These are phyloP conservation scores for Piezodorus guildinii DNA, from an alignment of 1,140 invertebrate genomes.

Conservation along the genomic window DNA sequence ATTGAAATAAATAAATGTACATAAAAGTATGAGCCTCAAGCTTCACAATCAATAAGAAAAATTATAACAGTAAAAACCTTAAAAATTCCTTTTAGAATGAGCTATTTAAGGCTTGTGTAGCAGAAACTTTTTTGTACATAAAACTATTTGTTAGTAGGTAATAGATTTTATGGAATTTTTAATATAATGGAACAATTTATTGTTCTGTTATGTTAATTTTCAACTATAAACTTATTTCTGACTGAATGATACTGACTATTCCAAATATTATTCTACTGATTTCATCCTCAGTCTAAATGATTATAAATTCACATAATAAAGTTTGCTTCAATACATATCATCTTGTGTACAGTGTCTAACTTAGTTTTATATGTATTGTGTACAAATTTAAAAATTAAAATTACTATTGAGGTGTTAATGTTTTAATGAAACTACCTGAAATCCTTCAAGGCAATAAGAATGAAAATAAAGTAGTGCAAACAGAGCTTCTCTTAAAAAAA, in stretches of 20 bases:
- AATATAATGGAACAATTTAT: neutral
- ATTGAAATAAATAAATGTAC: conserved; percentile 1
- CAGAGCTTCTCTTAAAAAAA: no score
- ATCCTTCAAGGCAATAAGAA: no score
- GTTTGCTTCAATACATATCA: conserved; percentile 25
- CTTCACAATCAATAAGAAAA: conserved; percentile 4
- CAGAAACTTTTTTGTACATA: conserved; percentile 4
- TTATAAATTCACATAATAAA: conserved; percentile 18
- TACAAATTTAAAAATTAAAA: conserved; percentile 23
- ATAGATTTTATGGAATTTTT: neutral
- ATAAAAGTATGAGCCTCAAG: neutral
- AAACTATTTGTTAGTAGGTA: conserved; percentile 1
- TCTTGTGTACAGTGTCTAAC: conserved; percentile 23
- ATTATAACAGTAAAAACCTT: no score
- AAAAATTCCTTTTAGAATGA: neutral
- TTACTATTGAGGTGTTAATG: conserved; percentile 22
- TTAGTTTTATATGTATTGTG: conserved; percentile 26
- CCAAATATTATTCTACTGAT: neutral
- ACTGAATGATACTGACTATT: no score
- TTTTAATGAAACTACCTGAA: no score
- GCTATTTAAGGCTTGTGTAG: neutral
- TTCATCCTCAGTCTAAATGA: neutral
- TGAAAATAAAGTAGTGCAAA: no score
- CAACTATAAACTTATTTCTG: neutral
- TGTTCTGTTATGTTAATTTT: conserved; percentile 8